Evolutionary conservation across 1,140 invertebrate species (phyloP).

Genomic region (Cyclina sinensis): DNA sequence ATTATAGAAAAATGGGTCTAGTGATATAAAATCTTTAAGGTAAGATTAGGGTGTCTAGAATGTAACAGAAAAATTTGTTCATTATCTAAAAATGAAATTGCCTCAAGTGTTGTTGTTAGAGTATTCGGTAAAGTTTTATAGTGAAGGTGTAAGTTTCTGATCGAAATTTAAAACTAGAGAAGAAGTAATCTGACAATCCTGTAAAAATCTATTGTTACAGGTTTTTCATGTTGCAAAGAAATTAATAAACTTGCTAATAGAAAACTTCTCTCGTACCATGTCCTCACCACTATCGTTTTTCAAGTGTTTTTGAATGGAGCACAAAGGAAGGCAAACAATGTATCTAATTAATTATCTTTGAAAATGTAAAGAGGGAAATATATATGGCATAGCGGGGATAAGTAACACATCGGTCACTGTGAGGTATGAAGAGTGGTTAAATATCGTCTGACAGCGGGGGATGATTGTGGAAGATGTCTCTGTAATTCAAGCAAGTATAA

Average conservation of each 20-base stretch:
- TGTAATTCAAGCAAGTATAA: conserved; percentile 56
- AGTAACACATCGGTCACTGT: conserved; percentile 26
- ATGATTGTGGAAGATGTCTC: conserved; percentile 37
- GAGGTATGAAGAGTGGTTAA: conserved; percentile 45
- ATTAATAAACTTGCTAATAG: conserved; percentile 22
- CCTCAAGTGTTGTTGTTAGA: neutral
- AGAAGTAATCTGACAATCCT: neutral
- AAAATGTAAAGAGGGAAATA: conserved; percentile 18
- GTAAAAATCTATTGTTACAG: neutral
- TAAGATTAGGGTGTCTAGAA: no score
- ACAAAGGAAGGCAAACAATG: neutral
- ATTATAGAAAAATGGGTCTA: no score
- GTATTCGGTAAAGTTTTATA: neutral
- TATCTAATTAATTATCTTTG: conserved; percentile 39
- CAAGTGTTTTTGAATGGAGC: neutral
- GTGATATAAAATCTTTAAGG: no score
- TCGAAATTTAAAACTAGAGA: conserved; percentile 3
- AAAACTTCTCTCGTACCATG: neutral
- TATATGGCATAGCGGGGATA: neutral
- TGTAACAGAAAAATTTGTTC: no score
- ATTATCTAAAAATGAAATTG: no score
- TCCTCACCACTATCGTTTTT: neutral
- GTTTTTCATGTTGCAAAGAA: conserved; percentile 2
- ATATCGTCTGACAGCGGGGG: conserved; percentile 43
- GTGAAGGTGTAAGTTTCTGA: neutral